Conservation (phyloP, 2,888 invertebrate genomes). For the Mactromeris polynyma region DNA sequence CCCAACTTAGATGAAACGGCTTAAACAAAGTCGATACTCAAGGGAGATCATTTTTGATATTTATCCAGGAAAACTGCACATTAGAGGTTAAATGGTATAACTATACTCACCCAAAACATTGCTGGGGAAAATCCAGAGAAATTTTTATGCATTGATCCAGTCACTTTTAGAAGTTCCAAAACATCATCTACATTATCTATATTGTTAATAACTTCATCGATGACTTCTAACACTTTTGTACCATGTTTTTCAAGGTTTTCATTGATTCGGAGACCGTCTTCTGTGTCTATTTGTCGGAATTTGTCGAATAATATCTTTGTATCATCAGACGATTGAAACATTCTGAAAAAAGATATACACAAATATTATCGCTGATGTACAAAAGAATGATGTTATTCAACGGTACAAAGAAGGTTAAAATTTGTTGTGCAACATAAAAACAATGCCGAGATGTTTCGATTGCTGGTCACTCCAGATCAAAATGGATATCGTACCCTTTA, state of each 20-base stretch:
- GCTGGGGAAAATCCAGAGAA: slow-evolving; percentile 96
- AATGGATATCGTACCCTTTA: no score
- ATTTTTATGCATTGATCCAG: slow-evolving; percentile 93
- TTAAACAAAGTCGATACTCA: no score
- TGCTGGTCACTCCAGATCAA: no score
- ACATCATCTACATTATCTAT: slow-evolving; percentile 95
- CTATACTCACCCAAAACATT: slow-evolving; percentile 93
- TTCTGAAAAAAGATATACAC: slow-evolving; percentile 89
- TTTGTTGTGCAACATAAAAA: no score
- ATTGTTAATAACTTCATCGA: slow-evolving; percentile 95
- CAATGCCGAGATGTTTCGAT: no score
- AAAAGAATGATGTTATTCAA: no score
- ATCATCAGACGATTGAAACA: slow-evolving; percentile 95
- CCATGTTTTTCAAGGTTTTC: slow-evolving; percentile 95
- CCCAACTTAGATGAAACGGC: no score
- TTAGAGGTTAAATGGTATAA: no score
- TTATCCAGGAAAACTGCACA: no score
- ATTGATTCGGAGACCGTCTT: slow-evolving; percentile 93
- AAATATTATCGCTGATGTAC: not conserved
- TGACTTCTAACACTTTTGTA: slow-evolving; percentile 94
- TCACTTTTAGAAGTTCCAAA: slow-evolving; percentile 93
- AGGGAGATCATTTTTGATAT: no score
- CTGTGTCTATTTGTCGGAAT: slow-evolving; percentile 93
- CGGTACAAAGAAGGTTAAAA: no score
- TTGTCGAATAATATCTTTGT: slow-evolving; percentile 89